Conservation (phyloP, 2,888 invertebrate species). For the Agelastica alni region DNA sequence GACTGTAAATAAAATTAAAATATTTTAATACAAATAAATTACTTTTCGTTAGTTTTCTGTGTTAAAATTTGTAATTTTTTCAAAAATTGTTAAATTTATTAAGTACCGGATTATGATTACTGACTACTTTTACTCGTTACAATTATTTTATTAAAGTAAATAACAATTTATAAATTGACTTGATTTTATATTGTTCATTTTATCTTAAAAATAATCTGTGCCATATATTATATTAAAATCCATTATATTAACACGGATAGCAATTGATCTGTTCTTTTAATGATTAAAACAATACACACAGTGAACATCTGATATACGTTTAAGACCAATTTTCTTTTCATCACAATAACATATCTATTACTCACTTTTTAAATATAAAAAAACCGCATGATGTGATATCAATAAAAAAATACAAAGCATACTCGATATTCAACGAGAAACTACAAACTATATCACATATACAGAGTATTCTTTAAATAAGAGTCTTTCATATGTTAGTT, state of each 20-base stretch:
- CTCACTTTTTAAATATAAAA: conserved; percentile 24
- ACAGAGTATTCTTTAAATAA: conserved; percentile 48
- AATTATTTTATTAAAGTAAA: too few relatives aligned
- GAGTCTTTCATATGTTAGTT: conserved; percentile 39
- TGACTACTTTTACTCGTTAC: too few relatives aligned
- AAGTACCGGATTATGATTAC: too few relatives aligned
- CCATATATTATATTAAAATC: background rate
- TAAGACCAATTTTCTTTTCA: conserved; percentile 7
- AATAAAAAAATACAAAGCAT: conserved; percentile 36
- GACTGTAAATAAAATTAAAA: too few relatives aligned
- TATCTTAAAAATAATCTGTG: background rate
- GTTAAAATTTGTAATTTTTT: too few relatives aligned
- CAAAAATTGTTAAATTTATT: too few relatives aligned
- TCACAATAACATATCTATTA: conserved; percentile 13
- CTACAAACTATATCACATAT: conserved; percentile 51
- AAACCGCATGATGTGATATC: conserved; percentile 24
- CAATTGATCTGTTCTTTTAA: background rate
- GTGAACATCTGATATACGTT: background rate
- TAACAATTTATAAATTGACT: too few relatives aligned
- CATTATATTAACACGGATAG: background rate
- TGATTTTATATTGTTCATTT: background rate
- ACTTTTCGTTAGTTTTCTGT: too few relatives aligned
- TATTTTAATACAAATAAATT: too few relatives aligned
- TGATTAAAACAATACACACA: background rate
- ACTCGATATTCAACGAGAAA: conserved; percentile 40